Conservation (phyloP, 2,113 vertebrate species). For the Gymnogyps californianus region DNA sequence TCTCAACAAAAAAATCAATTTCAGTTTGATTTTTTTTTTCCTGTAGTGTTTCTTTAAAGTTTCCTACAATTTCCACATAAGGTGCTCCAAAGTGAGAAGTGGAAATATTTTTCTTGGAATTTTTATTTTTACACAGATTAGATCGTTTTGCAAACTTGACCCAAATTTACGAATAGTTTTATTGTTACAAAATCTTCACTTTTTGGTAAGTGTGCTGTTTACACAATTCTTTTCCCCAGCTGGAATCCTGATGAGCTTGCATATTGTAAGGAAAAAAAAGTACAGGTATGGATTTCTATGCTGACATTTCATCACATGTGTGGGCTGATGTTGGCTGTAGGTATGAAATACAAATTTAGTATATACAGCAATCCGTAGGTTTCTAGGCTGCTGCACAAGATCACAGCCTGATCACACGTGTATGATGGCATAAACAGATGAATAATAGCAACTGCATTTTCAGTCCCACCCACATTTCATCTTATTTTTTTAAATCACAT, state of each 20-base stretch:
- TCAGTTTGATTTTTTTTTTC: not conserved
- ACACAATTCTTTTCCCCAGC: not conserved
- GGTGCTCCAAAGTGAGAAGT: not conserved
- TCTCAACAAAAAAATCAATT: not conserved
- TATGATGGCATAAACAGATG: slow-evolving; percentile 25
- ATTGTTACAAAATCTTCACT: not conserved
- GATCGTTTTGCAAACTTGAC: not conserved
- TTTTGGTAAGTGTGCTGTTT: not conserved
- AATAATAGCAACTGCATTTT: slow-evolving; percentile 42
- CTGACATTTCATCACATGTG: slow-evolving; percentile 15
- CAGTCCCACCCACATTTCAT: slow-evolving; percentile 37
- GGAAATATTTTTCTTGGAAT: not conserved
- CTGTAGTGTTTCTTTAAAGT: not conserved
- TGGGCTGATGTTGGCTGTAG: not conserved
- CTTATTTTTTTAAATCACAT: not conserved
- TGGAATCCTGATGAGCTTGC: not conserved
- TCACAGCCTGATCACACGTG: slow-evolving; percentile 3
- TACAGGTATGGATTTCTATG: not conserved
- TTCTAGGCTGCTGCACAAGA: slow-evolving; percentile 3
- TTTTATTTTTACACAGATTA: not conserved
- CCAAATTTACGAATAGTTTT: not conserved
- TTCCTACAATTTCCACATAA: not conserved
- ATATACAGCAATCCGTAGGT: not conserved
- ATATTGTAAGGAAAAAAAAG: not conserved
- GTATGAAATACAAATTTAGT: not conserved